Base-by-base conservation (phyloP, 2,113 vertebrate genomes). In the Takifugu flavidus region DNA sequence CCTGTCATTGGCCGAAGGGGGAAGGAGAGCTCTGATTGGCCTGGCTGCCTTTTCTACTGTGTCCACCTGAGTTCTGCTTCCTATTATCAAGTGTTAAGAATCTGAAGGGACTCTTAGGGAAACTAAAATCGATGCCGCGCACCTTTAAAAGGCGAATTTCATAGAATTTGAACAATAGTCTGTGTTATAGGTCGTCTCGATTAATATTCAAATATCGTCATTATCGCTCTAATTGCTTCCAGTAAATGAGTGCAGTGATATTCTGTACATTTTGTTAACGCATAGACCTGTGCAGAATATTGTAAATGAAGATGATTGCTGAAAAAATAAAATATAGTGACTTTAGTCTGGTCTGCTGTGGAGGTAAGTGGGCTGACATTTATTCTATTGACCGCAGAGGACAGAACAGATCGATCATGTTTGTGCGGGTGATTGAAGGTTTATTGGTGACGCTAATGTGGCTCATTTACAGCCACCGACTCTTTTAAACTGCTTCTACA, bases 1-100 rank as follows among this genome's bases (percentile, higher is more conserved):
- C 76, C 93, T 93, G 93, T 92, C 90, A 96, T 98, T 98, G 95
- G 95, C 90, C 93, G 91, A 91, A 88, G 89, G 89, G 86, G 89
- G 85, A 91, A 86, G 89, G 87, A 82, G 88, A 89, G 47, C 90
- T 90, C 93, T 94, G 93, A 96, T 98, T 98, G 95, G 95, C 91
- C 90, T 82, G 82, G 75, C 70, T 75, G 73, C 77, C 85, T 89
- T 90, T 90, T 88, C 91, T 89, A 93, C 92, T 87, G 91, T 92
- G 91, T 92, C 92, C 89, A 91, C 91, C 92, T 93, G 88, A 85
- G 84, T 84, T 89, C 84, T 83, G 90, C 84, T 87, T 89, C 78
- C 83, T 90, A 91, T 91, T 86, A 88, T 82, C 89, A 91, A 92
- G 88, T 88, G 90, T 84, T 88, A 86, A 89, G 87, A 78, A 73